phyloP scores from a whole-genome alignment of 2,113 vertebrate species.

The mouse (Mus musculus) region DNA sequence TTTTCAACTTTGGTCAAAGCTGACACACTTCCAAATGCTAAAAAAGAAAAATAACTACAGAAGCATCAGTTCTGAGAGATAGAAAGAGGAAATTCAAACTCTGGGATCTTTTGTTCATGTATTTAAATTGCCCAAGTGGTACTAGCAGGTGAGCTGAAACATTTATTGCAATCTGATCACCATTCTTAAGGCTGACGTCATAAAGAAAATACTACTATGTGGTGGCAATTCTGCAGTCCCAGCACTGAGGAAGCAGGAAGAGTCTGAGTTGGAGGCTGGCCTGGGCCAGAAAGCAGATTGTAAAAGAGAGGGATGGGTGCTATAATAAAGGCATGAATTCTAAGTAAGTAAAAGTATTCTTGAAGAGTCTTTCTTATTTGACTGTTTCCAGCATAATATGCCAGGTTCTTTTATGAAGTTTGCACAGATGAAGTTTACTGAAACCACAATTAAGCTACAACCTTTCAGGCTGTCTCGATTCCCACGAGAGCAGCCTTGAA shows the following conservation, averaged over 20 bases:
- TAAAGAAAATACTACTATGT: not conserved
- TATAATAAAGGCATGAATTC: not conserved
- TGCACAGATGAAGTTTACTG: conserved; percentile 14
- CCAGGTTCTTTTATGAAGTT: conserved; percentile 2
- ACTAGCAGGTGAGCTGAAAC: conserved; percentile 30
- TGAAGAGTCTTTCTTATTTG: conserved; percentile 14
- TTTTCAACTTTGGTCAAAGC: conserved; percentile 40
- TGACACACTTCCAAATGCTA: conserved; percentile 30
- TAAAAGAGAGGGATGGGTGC: not conserved
- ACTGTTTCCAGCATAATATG: not conserved
- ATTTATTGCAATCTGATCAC: conserved; percentile 36
- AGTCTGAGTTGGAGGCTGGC: not conserved
- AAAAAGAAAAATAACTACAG: conserved; percentile 58
- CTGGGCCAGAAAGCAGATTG: not conserved
- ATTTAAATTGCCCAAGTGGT: not conserved
- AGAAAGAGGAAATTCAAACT: conserved; percentile 22
- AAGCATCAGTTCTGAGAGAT: conserved; percentile 44
- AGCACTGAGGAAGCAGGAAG: not conserved
- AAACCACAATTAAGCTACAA: not conserved
- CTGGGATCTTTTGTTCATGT: conserved; percentile 7
- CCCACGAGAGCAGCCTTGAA: not conserved
- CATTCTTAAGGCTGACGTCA: conserved; percentile 29
- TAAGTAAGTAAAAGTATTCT: not conserved
- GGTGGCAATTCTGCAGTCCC: not conserved
- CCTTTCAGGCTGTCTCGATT: not conserved